phyloP scores from a whole-genome alignment of 2,888 invertebrate genomes.

The Noctua janthina region DNA sequence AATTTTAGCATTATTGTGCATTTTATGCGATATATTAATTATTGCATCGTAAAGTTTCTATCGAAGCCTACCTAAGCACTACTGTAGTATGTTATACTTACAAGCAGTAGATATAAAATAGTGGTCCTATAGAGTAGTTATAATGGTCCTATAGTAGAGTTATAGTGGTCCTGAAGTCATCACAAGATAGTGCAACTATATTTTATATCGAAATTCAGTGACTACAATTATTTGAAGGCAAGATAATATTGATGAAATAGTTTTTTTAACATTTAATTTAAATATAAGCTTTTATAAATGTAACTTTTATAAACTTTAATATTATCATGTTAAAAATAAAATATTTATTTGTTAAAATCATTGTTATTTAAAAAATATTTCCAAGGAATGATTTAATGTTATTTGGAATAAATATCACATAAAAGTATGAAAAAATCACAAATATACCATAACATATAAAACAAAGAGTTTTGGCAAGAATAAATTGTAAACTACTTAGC shows the following conservation, averaged over 20 bases:
- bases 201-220: slow-evolving; percentile 40
- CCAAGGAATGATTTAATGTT: slow-evolving; percentile 33
- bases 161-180: slow-evolving; percentile 70
- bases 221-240: slow-evolving; percentile 46
- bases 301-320: not conserved
- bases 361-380: slow-evolving; percentile 1
- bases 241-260: slow-evolving; percentile 29
- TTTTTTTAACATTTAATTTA: not conserved
- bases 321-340: not conserved
- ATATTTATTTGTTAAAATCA: not conserved
- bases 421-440: slow-evolving; percentile 24
- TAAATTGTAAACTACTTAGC: slow-evolving; percentile 47
- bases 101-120: slow-evolving; percentile 56
- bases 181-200: slow-evolving; percentile 59
- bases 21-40: slow-evolving; percentile 67
- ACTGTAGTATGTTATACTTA: slow-evolving; percentile 39
- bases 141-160: slow-evolving; percentile 62
- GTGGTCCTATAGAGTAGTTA: slow-evolving; percentile 63
- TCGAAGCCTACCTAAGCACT: slow-evolving; percentile 54
- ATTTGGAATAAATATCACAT: slow-evolving; percentile 59
- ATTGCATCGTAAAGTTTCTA: slow-evolving; percentile 54
- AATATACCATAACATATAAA: slow-evolving; percentile 11
- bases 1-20: slow-evolving; percentile 65
- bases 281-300: slow-evolving; percentile 3
- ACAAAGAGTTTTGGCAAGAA: slow-evolving; percentile 74